These are phyloP conservation scores for Venustaconcha ellipsiformis DNA, from an alignment of 1,140 invertebrate species.

Conservation along the genomic window DNA sequence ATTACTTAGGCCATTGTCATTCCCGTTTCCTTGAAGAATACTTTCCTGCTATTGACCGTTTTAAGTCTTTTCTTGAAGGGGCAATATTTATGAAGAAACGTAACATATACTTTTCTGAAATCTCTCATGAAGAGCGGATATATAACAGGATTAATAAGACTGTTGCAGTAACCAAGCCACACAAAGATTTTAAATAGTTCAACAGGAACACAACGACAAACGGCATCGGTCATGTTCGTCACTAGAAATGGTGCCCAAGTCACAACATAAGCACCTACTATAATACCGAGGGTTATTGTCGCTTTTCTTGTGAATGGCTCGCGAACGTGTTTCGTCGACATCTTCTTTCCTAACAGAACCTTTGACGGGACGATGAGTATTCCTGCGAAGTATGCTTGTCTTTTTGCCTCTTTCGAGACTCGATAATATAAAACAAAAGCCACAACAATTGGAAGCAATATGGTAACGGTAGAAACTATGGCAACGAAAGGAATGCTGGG, in stretches of 20 bases:
- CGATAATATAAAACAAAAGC: constrained; percentile 57
- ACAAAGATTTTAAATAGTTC: constrained; percentile 50
- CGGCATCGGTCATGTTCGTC: constrained; percentile 93
- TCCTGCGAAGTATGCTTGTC: constrained; percentile 55
- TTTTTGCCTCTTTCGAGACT: constrained; percentile 59
- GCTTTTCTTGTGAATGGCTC: constrained; percentile 62
- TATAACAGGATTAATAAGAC: constrained; percentile 97
- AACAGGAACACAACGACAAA: constrained; percentile 76
- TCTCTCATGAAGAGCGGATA: constrained; percentile 99
- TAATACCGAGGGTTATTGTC: constrained; percentile 61
- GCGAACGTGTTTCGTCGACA: constrained; percentile 51
- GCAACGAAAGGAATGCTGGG: constrained; percentile 53
- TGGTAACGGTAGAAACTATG: constrained; percentile 50
- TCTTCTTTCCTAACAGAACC: constrained; percentile 53
- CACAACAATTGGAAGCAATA: constrained; percentile 58
- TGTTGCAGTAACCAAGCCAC: constrained; percentile 96
- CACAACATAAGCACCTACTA: constrained; percentile 85
- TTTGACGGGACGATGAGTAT: constrained; percentile 51
- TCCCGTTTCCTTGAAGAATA: constrained; percentile 9
- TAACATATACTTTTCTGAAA: constrained; percentile 87
- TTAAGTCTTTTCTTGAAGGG: constrained; percentile 39
- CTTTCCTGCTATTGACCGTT: constrained; percentile 24
- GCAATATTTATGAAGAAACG: constrained; percentile 41
- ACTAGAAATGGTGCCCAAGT: constrained; percentile 99
- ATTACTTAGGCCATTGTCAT: no score